A percentile compares a stretch with the other conserved stretches of the same genome.
phyloP scores from a whole-genome alignment of 2,888 invertebrate genomes.

The Blastobasis adustella region DNA sequence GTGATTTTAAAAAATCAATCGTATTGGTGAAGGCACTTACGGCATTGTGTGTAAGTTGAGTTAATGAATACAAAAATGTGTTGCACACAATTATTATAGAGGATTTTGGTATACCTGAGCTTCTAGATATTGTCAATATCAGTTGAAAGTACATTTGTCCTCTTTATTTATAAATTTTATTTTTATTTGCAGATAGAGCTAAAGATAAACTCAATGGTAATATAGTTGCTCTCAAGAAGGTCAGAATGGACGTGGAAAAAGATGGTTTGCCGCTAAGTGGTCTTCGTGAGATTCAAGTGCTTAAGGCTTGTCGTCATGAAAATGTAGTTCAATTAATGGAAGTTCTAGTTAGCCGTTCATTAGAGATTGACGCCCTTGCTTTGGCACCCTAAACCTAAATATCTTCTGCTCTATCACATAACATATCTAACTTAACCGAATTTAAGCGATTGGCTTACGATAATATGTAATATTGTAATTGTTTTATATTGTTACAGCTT shows the following conservation, averaged over 20 bases:
- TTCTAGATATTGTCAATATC: too few species aligned
- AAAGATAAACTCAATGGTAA: conserved; percentile 90
- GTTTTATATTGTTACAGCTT: conserved; percentile 78
- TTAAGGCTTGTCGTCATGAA: conserved; percentile 93
- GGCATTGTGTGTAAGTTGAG: conserved; percentile 93
- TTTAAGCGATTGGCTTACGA: too few species aligned
- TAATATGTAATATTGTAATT: too few species aligned
- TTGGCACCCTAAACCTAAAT: too few species aligned
- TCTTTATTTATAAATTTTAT: background rate
- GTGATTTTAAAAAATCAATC: conserved; percentile 98
- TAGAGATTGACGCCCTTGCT: too few species aligned
- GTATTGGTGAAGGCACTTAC: conserved; percentile 98
- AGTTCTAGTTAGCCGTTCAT: conserved; percentile 94
- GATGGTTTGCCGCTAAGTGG: conserved; percentile 96
- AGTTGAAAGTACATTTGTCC: background rate
- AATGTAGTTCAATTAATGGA: conserved; percentile 96
- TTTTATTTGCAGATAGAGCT: conserved; percentile 82
- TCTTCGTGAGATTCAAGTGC: conserved; percentile 93
- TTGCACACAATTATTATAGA: too few species aligned
- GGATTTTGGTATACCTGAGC: too few species aligned
- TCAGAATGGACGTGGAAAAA: conserved; percentile 95
- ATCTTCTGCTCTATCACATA: too few species aligned
- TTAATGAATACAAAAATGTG: background rate
- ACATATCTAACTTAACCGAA: too few species aligned
- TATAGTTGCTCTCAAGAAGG: conserved; percentile 96